Evolutionary conservation across 2,888 invertebrate species (phyloP), one percentile per base, ranked within the genome.

Genomic region (Omphaloscelis lunosa): DNA sequence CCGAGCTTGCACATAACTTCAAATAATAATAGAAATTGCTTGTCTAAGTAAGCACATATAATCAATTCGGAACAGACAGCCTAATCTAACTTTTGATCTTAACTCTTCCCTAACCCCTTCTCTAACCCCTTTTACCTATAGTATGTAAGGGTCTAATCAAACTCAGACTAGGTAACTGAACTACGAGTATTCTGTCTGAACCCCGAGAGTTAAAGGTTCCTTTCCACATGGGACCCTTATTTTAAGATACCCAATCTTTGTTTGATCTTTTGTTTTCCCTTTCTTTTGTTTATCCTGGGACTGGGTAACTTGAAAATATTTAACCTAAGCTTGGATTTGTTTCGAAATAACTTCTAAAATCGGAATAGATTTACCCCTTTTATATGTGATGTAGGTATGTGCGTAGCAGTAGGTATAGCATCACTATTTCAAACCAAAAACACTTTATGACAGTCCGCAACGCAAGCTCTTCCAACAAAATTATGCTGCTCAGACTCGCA

Each of bases 211-310:
- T 67, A 71, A 73, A 63, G 75, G 68, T 61, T 58, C 58, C 15
- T 45, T 73, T 65, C 34, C 67, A 58, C 81, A 72, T 58, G 75
- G 58, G 72, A 68, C 67, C 51, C 56, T 61, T 74, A 63, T 71
- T 84, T 84, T 78, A 82, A 84, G 80, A 82, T 69, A 80, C 68
- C 39, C 59, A 74, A 74, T 72, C 80, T 68, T 68, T 45, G 61
- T 39, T 29, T 41, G 63, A 72, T 79, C 56, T 51, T 84, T 73
- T 71, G 63, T 84, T 71, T 69, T 51, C 12, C 66, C 15, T 53
- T 53, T 70, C 34, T 62, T 74, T 73, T 79, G 34, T 73, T 72
- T 45, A 56, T 62, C 15, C 59, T 65, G 39, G 58, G 29, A 51
- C 39, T 69, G 39, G 17, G 61, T 58, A 53, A 62, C 56, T 51